A percentile compares a stretch with the other conserved stretches of the same genome.
Conservation (phyloP, 2,797 vertebrate genomes). For the Pristis pectinata region DNA sequence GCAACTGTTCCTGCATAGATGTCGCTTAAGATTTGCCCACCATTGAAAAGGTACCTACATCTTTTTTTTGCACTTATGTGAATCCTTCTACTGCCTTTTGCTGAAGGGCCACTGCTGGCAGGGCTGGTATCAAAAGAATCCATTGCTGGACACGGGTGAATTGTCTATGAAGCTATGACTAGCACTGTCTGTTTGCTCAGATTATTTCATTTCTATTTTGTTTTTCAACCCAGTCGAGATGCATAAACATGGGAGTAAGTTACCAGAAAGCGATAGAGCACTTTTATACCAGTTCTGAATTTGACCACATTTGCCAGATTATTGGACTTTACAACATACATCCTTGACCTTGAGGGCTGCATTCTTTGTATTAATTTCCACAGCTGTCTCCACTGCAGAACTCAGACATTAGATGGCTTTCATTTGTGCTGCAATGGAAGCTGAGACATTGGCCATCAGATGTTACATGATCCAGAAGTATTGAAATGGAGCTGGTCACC, state of each 20-base stretch:
- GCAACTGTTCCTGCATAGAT: background rate
- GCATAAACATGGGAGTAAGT: background rate
- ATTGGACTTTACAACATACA: too few species aligned
- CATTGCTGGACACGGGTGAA: background rate
- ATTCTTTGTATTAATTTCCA: too few species aligned
- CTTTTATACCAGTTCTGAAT: background rate
- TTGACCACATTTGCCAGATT: background rate
- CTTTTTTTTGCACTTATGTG: background rate
- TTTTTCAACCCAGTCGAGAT: background rate
- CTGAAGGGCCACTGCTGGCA: background rate
- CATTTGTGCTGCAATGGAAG: too few species aligned
- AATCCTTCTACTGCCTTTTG: background rate
- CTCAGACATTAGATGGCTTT: too few species aligned
- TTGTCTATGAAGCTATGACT: background rate
- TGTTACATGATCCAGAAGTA: too few species aligned
- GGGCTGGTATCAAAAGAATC: background rate
- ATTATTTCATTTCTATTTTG: background rate
- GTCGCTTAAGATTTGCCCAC: background rate
- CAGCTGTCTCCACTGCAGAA: too few species aligned
- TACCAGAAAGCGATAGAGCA: background rate
- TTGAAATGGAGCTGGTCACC: too few species aligned
- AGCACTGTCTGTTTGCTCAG: background rate
- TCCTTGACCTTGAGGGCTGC: too few species aligned
- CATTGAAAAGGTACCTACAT: background rate
- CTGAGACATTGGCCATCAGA: too few species aligned